Evolutionary conservation across 2,113 vertebrate species (phyloP), one percentile per base, ranked within the genome.

Genomic region (Chitala chitala): DNA sequence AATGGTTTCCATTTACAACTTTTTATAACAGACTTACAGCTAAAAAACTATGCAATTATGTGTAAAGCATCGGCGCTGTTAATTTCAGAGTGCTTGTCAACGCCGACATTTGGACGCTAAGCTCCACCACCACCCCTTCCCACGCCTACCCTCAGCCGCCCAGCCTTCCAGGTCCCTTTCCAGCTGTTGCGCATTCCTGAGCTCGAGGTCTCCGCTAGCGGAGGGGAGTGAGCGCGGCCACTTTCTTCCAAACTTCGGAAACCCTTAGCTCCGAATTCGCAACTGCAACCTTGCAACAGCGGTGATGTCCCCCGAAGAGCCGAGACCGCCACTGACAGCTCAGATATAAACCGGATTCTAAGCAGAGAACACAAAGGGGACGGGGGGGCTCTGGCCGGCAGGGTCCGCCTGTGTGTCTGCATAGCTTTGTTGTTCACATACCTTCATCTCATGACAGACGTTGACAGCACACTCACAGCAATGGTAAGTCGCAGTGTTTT

Each of bases 131-230:
- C 71, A 63, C 56, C 42, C 56, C 42, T 24, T 31, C 58, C 55
- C 42, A 51, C 24, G 17, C 58, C 64, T n/a, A 46, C 64, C 64
- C 64, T 46, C 22, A 22, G n/a, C 22, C 9, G 46, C 29, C 42
- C 56, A 51, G n/a, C 17, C 46, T 38, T 53, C 59, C 56, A 31
- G 40, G 56, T 51, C 42, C 54, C 40, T 42, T 29, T 74, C 72
- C 72, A 74, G 72, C 72, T 74, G 72, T 53, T 74, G 72, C 61
- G 61, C 72, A 65, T 74, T 74, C 72, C 72, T 38, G 48, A 53
- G n/a, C 46, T 3, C 70, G 17, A 20, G 6, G 66, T 66, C 10
- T 20, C 63, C 29, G 69, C 55, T 61, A 44, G 15, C 24, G 42
- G 26, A 38, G 51, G 38, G 26, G 26, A 63, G 40, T n/a, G 56